Base-by-base conservation (phyloP, 2,113 vertebrate species). In the Aythya baeri region DNA sequence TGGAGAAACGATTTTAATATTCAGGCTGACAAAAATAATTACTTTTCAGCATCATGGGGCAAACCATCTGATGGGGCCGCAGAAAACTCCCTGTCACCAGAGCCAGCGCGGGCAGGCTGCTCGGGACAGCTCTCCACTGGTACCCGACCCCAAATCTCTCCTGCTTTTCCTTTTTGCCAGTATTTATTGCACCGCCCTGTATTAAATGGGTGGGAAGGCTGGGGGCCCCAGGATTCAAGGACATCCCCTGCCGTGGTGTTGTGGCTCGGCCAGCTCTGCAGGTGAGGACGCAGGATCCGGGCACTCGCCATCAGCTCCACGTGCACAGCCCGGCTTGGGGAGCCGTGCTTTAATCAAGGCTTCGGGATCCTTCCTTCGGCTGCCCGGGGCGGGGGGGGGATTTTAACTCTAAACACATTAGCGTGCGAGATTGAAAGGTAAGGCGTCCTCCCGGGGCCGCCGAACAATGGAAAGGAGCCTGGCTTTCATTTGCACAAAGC, bases 391-490 rank as follows among this genome's bases (percentile, higher is more conserved):
- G 0, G 93, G 89, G 46, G 82, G 76, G 36, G 36, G 91, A 94
- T 97, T 97, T 97, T 97, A 98, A 98, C 97, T 96, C 96, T 97
- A 97, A 98, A 98, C 96, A 98, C 97, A 98, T 98, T 98, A 98
- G 95, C 71, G 95, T 97, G 96, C 7, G 83, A 97, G 98, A 97
- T 88, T 96, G 98, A 97, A 98, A 98, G 98, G 98, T 98, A 98
- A 97, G 91, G 76, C 71, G 82, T 98, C 98, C 98, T 98, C 97
- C 86, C 71, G 91, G 96, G 98, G 97, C 91, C 77, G 84, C 94
- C 11, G 29, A 97, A 97, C 97, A 97, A 97, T 89, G 89, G 97
- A 94, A 94, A 94, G 82, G 84, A 97, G 96, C 97, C 98, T 98
- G 98, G 97, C 94, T 98, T 98, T 98, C 98, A 98, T 98, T 98